phyloP scores from a whole-genome alignment of 2,888 invertebrate species.

The Synergus itoensis region DNA sequence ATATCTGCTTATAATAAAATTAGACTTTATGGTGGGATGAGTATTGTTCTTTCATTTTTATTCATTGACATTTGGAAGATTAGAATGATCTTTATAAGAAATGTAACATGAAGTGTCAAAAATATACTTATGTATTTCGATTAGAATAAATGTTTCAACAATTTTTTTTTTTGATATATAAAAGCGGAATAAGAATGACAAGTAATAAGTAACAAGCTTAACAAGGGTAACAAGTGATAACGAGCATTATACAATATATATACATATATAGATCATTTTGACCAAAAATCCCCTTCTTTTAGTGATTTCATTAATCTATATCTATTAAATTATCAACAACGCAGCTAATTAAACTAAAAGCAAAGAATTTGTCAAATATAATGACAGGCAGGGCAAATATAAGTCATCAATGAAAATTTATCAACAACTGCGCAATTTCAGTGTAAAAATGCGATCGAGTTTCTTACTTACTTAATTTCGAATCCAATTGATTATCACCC shows the following conservation, averaged over 20 bases:
- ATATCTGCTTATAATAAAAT: not conserved
- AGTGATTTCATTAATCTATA: not conserved
- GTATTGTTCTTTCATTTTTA: not conserved
- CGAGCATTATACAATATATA: too few relatives aligned
- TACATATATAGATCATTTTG: too few relatives aligned
- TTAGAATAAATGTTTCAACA: not conserved
- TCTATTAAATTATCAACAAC: not conserved
- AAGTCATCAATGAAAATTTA: not conserved
- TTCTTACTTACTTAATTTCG: constrained; percentile 11
- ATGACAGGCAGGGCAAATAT: not conserved
- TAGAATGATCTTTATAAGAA: not conserved
- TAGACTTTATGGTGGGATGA: not conserved
- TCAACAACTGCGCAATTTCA: constrained; percentile 25
- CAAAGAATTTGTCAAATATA: not conserved
- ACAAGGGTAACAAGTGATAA: too few relatives aligned
- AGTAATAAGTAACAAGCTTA: too few relatives aligned
- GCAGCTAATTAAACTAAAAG: not conserved
- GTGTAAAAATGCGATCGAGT: not conserved
- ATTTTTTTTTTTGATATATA: too few relatives aligned
- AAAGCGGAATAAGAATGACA: too few relatives aligned
- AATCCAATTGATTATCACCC: not conserved
- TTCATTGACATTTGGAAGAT: not conserved
- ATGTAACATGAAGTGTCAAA: not conserved
- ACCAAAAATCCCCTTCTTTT: not conserved
- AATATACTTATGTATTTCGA: not conserved